Conservation (phyloP, 92 coral and sea anemone species). For the Palythoa caribaeorum region DNA sequence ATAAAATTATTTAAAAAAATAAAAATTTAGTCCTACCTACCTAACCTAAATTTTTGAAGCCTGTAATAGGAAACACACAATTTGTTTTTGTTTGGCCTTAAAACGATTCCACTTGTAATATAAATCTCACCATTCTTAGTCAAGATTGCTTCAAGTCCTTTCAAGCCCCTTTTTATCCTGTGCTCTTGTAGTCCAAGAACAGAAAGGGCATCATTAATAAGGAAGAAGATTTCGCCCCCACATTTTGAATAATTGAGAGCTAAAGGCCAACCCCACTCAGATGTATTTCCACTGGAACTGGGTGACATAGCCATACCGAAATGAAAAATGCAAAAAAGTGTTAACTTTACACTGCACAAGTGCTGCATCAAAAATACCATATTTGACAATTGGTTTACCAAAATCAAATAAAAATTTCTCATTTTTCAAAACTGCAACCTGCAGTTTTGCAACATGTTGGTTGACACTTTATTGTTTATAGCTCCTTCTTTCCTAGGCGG, state of each 20-base stretch:
- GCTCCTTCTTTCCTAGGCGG: background rate
- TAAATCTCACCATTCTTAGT: constrained; percentile 7
- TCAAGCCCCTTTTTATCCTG: constrained; percentile 13
- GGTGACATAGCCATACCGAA: background rate
- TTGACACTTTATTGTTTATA: background rate
- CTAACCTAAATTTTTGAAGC: too few species aligned
- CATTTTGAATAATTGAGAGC: background rate
- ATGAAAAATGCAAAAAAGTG: constrained; percentile 12
- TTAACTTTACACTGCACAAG: constrained; percentile 1
- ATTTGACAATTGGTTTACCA: background rate
- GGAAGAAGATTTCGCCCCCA: constrained; percentile 12
- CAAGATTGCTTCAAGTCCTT: constrained; percentile 11
- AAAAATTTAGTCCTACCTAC: too few species aligned
- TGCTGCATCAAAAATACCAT: constrained; percentile 15
- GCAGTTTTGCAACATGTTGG: background rate
- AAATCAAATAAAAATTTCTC: background rate
- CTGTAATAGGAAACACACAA: too few species aligned
- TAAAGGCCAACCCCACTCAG: constrained; percentile 26
- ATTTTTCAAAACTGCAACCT: background rate
- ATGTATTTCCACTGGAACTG: constrained; percentile 6
- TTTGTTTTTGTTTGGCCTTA: background rate
- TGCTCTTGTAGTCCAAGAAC: constrained; percentile 9
- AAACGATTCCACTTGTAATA: background rate
- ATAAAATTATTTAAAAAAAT: too few species aligned
- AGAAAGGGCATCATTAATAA: background rate